Conservation (phyloP, 2,113 vertebrate species). For the Orcinus orca region DNA sequence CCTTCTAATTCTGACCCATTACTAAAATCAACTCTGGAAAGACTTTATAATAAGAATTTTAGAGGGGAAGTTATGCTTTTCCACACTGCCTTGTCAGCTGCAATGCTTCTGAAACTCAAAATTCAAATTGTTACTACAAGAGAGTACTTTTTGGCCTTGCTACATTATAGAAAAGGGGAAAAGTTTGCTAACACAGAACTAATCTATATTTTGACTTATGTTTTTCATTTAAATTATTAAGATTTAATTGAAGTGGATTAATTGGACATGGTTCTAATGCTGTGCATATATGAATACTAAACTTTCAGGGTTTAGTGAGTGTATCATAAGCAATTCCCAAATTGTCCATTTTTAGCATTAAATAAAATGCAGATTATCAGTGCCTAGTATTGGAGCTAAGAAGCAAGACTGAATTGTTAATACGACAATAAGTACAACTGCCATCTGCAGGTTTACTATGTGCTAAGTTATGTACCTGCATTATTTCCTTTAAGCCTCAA, state of each 20-base stretch:
- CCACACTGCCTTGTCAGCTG: neutral
- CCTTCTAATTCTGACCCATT: constrained; percentile 40
- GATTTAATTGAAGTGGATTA: neutral
- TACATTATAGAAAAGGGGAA: neutral
- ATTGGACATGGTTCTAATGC: neutral
- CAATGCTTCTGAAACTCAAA: neutral
- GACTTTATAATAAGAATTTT: constrained; percentile 28
- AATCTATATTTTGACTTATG: neutral
- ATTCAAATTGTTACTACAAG: neutral
- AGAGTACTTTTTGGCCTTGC: neutral
- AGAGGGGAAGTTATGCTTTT: neutral
- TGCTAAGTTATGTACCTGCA: neutral
- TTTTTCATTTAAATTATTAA: constrained; percentile 21
- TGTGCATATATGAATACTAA: neutral
- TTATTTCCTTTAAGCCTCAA: neutral
- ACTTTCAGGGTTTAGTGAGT: neutral
- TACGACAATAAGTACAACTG: neutral
- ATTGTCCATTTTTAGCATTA: neutral
- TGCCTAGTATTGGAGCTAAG: neutral
- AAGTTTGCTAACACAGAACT: neutral
- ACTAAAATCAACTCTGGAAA: constrained; percentile 40
- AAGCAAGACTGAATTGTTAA: neutral
- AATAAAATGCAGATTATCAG: neutral
- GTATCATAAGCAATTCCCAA: neutral
- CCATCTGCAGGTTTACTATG: neutral